Conservation (phyloP, 2,888 invertebrate genomes). For the Polyploca ridens region DNA sequence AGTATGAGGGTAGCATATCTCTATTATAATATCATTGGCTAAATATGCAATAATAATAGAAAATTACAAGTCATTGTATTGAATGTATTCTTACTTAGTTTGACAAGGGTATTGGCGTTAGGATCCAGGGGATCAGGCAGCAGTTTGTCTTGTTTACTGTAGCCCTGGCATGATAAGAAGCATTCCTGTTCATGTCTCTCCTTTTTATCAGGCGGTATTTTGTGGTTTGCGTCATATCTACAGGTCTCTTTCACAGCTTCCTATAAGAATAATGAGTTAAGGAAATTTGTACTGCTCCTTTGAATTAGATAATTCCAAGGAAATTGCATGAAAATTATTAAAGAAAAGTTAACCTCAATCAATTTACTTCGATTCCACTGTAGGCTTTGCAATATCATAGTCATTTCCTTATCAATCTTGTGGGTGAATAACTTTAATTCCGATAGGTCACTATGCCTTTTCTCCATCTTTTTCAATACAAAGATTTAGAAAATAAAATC, state of each 20-base stretch:
- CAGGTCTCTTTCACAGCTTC: slow-evolving; percentile 46
- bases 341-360: slow-evolving; percentile 50
- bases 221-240: slow-evolving; percentile 57
- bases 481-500: slow-evolving; percentile 13
- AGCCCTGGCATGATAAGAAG: slow-evolving; percentile 53
- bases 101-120: slow-evolving; percentile 53
- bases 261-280: slow-evolving; percentile 42
- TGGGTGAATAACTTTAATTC: slow-evolving; percentile 53
- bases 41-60: too few species aligned
- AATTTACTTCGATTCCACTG: slow-evolving; percentile 69
- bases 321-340: too few species aligned
- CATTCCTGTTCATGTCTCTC: slow-evolving; percentile 60
- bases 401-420: slow-evolving; percentile 62
- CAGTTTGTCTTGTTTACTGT: slow-evolving; percentile 49
- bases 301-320: too few species aligned
- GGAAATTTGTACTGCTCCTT: too few species aligned
- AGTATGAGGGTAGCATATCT: too few species aligned
- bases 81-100: slow-evolving; percentile 53
- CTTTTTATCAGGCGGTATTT: slow-evolving; percentile 44
- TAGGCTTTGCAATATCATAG: slow-evolving; percentile 67
- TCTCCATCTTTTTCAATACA: slow-evolving; percentile 42
- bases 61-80: neutral
- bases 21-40: too few species aligned
- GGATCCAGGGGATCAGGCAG: slow-evolving; percentile 62
- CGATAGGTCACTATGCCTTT: slow-evolving; percentile 50